Evolutionary conservation across 2,113 vertebrate genomes (phyloP).

Genomic region (Coturnix japonica): DNA sequence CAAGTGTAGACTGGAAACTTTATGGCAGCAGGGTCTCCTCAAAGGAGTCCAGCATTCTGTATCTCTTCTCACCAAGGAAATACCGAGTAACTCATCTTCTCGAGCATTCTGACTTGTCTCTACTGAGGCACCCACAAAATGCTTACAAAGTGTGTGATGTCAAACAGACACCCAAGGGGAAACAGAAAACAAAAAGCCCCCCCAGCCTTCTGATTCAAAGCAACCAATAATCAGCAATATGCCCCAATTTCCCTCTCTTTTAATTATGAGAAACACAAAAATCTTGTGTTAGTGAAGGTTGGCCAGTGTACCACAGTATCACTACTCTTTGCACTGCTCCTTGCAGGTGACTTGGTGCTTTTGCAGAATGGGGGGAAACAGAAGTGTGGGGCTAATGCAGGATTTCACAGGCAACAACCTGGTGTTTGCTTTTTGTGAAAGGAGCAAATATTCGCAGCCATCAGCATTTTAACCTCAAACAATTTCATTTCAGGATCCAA

Average conservation of each 20-base stretch:
- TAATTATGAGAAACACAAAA: neutral
- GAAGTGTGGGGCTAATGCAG: neutral
- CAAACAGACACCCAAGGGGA: neutral
- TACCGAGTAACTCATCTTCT: neutral
- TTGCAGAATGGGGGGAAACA: neutral
- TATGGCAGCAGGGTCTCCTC: neutral
- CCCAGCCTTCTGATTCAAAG: neutral
- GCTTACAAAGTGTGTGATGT: neutral
- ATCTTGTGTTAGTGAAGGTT: neutral
- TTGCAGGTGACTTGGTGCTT: neutral
- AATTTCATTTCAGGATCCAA: slow-evolving; percentile 2
- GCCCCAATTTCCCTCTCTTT: neutral
- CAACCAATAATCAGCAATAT: neutral
- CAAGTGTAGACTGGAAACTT: neutral
- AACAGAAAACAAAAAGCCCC: neutral
- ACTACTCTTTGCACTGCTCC: neutral
- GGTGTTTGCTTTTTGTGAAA: neutral
- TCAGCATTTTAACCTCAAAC: slow-evolving; percentile 34
- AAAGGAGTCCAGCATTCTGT: neutral
- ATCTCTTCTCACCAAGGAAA: neutral
- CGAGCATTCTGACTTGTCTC: neutral
- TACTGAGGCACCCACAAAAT: neutral
- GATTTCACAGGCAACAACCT: neutral
- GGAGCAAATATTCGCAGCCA: slow-evolving; percentile 14
- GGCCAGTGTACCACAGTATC: neutral